Evolutionary conservation across 2,888 invertebrate species (phyloP), one percentile per base, ranked within the genome.

Genomic region (Agonopterix heracliana): DNA sequence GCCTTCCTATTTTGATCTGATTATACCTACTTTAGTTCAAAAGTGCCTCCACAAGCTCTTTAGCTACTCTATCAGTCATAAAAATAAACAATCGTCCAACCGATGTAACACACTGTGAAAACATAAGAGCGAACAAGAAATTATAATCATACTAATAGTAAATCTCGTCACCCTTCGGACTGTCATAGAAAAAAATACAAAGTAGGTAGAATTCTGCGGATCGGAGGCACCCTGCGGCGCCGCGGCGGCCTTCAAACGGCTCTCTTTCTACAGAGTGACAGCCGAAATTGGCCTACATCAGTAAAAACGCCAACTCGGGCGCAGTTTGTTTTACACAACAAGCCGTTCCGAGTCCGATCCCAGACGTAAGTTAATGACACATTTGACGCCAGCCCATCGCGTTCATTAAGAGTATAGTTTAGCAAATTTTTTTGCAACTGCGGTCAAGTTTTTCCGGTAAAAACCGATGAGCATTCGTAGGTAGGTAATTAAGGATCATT

Each of bases 251-350:
- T 61, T 71, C 79, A 85, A 85, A 82, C 68, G 74, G 45, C 54
- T 56, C 63, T 66, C 71, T 64, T 69, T 81, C 68, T 77, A 60
- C 64, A 58, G 64, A 69, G 60, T 85, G 87, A 87, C 87, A 87
- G 83, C 85, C 83, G 82, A 86, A 85, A 86, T 83, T 75, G 74
- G 74, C 73, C 74, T 63, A 71, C 72, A 70, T 74, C 69, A 71
- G 71, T 69, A 76, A 76, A 80, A 81, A 77, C 73, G 65, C 66
- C 64, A 68, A 67, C 65, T 68, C 64, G 54, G 66, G 62, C 68
- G 69, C 75, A 76, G 84, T 85, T 82, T 86, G 82, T 86, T 86
- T 85, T 73, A 78, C 76, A 79, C 74, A 81, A 84, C 83, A 81
- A 79, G 78, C 69, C 67, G 68, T 72, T 71, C 64, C 66, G 68